Conservation (phyloP, 2,113 vertebrate genomes). For the Pteruthius melanotis region DNA sequence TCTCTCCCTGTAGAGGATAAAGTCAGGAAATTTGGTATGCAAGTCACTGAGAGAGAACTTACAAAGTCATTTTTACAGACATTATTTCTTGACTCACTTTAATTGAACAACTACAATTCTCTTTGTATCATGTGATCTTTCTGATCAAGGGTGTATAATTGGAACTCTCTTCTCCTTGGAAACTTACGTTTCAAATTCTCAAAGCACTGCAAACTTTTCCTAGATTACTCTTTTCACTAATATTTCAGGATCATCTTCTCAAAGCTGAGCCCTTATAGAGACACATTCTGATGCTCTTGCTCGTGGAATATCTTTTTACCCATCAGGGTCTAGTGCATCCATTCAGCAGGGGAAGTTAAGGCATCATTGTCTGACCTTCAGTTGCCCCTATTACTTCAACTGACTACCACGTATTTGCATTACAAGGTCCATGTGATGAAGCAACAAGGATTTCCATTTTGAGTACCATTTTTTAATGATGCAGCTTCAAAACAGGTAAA, state of each 20-base stretch:
- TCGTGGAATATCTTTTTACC: background rate
- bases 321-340: background rate
- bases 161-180: background rate
- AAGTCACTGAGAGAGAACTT: background rate
- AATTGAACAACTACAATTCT: background rate
- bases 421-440: background rate
- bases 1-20: background rate
- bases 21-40: background rate
- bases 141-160: background rate
- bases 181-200: background rate
- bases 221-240: background rate
- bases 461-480: background rate
- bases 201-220: background rate
- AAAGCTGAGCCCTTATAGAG: background rate
- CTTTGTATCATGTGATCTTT: background rate
- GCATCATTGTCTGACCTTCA: background rate
- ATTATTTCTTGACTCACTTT: background rate
- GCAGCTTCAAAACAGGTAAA: background rate
- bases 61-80: background rate
- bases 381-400: background rate
- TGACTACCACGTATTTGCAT: background rate
- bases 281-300: background rate
- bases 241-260: background rate
- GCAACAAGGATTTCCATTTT: background rate
- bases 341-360: background rate